These are phyloP conservation scores for Dorcus parallelipipedus DNA, from an alignment of 2,888 invertebrate genomes.

Conservation along the genomic window DNA sequence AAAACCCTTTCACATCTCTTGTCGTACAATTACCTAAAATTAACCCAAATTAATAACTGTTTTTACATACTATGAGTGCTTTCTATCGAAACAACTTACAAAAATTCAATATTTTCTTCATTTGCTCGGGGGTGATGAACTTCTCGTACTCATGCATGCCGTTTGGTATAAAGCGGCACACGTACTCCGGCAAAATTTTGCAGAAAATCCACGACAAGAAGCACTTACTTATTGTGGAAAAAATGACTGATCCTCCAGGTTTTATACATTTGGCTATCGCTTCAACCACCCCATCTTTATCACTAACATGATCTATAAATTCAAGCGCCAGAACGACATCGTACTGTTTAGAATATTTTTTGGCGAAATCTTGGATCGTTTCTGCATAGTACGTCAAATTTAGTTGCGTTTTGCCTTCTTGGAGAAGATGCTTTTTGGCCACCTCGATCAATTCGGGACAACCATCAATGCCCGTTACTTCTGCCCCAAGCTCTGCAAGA, in stretches of 20 bases:
- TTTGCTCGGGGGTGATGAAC: constrained; percentile 64
- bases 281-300: constrained; percentile 53
- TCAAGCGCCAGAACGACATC: constrained; percentile 67
- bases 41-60: background rate
- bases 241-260: constrained; percentile 46
- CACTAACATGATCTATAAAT: constrained; percentile 63
- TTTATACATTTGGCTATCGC: constrained; percentile 37
- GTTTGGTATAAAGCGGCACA: constrained; percentile 64
- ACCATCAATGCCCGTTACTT: constrained; percentile 75
- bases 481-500: constrained; percentile 71
- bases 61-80: background rate
- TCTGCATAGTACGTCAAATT: constrained; percentile 48
- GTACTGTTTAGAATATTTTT: constrained; percentile 43
- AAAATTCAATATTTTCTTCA: background rate
- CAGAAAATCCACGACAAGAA: constrained; percentile 50
- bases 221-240: constrained; percentile 51
- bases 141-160: constrained; percentile 87
- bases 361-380: constrained; percentile 53
- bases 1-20: background rate
- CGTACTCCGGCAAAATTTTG: constrained; percentile 70
- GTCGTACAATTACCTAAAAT: background rate
- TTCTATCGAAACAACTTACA: background rate
- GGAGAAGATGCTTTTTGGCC: constrained; percentile 59
- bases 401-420: constrained; percentile 20
- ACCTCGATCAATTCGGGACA: constrained; percentile 62